A percentile compares a stretch with the other conserved stretches of the same genome.
Evolutionary conservation across 2,888 invertebrate species (phyloP).

Genomic region (Calameuta idolon): DNA sequence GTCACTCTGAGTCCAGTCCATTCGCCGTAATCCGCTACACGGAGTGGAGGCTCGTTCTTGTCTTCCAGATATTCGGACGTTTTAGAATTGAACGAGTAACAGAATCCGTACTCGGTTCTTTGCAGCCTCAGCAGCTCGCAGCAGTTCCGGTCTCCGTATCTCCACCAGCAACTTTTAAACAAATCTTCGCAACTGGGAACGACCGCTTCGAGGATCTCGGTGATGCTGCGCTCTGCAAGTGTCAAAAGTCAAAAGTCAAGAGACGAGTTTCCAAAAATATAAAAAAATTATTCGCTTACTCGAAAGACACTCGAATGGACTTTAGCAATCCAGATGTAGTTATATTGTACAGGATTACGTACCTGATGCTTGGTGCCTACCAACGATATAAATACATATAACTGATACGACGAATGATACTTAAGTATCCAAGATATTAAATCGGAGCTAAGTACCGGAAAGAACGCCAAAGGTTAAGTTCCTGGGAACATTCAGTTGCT

Average conservation of each 20-base stretch:
- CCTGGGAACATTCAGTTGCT: conserved; percentile 34
- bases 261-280: too few relatives aligned
- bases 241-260: too few relatives aligned
- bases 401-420: too few relatives aligned
- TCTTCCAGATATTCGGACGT: conserved; percentile 20
- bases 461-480: conserved; percentile 20
- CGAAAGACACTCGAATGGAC: too few relatives aligned
- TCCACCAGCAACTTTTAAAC: conserved; percentile 65
- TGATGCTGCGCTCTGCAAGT: conserved; percentile 23
- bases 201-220: conserved; percentile 25
- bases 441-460: not conserved
- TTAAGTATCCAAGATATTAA: too few relatives aligned
- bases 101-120: conserved; percentile 66
- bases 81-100: conserved; percentile 68
- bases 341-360: too few relatives aligned
- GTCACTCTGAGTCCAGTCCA: conserved; percentile 54
- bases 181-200: conserved; percentile 61
- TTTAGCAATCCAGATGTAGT: too few relatives aligned
- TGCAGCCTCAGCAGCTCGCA: conserved; percentile 66
- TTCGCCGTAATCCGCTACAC: conserved; percentile 45
- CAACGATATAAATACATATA: too few relatives aligned
- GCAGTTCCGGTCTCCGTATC: conserved; percentile 60
- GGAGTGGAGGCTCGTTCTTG: conserved; percentile 35
- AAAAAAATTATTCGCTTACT: too few relatives aligned
- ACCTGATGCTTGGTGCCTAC: too few relatives aligned